Evolutionary conservation across 2,888 invertebrate species (phyloP), one percentile per base, ranked within the genome.

Genomic region (Tryphoninae sp.): DNA sequence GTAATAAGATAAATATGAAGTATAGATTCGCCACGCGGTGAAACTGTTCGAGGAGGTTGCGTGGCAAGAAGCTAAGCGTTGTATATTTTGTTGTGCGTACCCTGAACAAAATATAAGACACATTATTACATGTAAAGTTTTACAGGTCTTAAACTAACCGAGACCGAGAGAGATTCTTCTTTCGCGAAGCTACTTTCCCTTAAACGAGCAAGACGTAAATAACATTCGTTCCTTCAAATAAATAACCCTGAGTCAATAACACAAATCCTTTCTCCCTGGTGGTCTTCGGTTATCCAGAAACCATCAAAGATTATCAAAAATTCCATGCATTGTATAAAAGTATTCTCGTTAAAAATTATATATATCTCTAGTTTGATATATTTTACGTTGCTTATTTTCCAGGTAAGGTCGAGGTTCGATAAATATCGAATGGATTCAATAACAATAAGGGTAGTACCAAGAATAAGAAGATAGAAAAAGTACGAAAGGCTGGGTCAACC

Each of bases 11-110:
- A 91, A 98, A 97, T 90, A 99, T 96, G 93, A 99, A 99, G 93
- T 99, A 99, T 89, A 99, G 94, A 94, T 99, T 99, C 84, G 99
- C 99, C 90, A 98, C 97, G 83, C 99, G 95, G 93, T 98, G 98
- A 92, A 99, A 98, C 93, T 99, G 99, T 93, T 99, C 98, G 92
- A 98, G 95, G 82, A 99, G 93, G 93, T 99, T 99, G 92, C 98
- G 97, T 78, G 99, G 98, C 90, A 99, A 93, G 93, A 99, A 99
- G 87, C 97, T 98, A 86, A 98, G 93, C 80, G 97, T 90, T 26
- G 98, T 98, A 92, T 99, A 99, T 93, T 99, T 98, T 73, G 98
- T 98, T 92, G 98, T 98, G 92, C 97, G 95, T 90, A 98, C 96
- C 93, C 96, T 95, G 80, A 40, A 86, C 82, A 58, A 49, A 64